Evolutionary conservation across 1,140 invertebrate genomes (phyloP), one percentile per base, ranked within the genome.

Genomic region (Oppia nitens): DNA sequence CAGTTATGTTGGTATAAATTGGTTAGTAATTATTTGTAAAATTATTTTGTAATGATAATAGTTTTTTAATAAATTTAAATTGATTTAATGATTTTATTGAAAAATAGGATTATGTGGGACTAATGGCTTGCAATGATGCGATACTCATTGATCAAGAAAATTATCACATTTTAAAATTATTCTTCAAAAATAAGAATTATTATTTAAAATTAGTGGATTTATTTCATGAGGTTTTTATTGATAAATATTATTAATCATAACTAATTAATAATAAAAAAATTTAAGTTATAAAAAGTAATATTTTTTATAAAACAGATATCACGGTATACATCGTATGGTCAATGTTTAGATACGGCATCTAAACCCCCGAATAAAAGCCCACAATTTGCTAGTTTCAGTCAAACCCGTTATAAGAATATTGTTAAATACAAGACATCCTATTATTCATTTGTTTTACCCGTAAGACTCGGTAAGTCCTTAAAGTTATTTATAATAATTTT

Each of bases 391-490:
- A 73, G 79, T 50, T 94, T 86, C 68, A 90, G 83, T 1, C 89
- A 88, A 83, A 81, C 85, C 58, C 77, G 80, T 68, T 97, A 97
- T 68, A 81, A 83, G 67, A 75, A 83, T 0, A 92, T 98, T 70
- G 88, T 91, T 1, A 89, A 91, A 66, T 92, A 93, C 72, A 98
- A 98, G 73, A 94, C 91, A 24, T 82, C 87, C 0, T 93, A 57
- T 24, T 57, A 57, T 25, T 45, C 53, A 11, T 62, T 62, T 55
- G 23, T 25, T 1, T 14, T 62, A 21, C 94, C 95, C 0, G 80
- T 97, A 29, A 81, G 83, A 11, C 66, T 87, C 28, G 90, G 32
- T 40, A 40, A 9, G 32, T 40, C 17, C n/a, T n/a, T n/a, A n/a
- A n/a, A n/a, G n/a, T n/a, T n/a, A n/a, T n/a, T n/a, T n/a, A n/a